Base-by-base conservation (phyloP, 1,140 invertebrate genomes). In the Papilio polytes region DNA sequence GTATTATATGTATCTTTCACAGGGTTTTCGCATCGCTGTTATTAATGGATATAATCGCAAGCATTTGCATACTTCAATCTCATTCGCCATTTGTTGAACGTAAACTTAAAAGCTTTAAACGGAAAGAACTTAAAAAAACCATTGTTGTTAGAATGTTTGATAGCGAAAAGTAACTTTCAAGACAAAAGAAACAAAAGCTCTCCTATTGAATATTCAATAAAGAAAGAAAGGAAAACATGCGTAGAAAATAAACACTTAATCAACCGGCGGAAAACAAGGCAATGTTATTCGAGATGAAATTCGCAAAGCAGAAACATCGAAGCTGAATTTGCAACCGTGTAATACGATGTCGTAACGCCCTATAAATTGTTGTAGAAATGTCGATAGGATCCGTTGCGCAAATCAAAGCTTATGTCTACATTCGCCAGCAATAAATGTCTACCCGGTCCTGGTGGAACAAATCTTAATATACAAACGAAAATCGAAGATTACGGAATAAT, bases 1-100 rank as follows among this genome's bases (percentile, higher is more conserved):
- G 73, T 66, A 84, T 18, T 59, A 80, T 36, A 77, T 66, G 12
- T 66, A 31, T 70, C 63, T 31, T 85, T 88, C 82, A 87, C 86
- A 46, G 63, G 53, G 83, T 83, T 46, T 48, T 48, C 48, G 74
- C 48, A 31, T 48, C 46, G n/a, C 46, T 76, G 2, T 53, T 48
- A 76, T 18, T 15, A 48, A 18, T 7, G 22, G 7, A 31, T 22
- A 31, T 56, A 26, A 31, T 76, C 74, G 74, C 74, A 76, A 76
- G 78, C 82, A 2, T 70, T 70, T 31, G 3, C 31, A 13, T 26
- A 70, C 36, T 70, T 31, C 63, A 31, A 70, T 70, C 20, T 31
- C 13, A 70, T 70, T 31, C 63, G 26, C 63, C 26, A 13, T 26
- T 66, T 26, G 26, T 36, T 36, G 2, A 22, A 15, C 4, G 12